Base-by-base conservation (phyloP, 1,140 invertebrate genomes). In the Orius insidiosus region DNA sequence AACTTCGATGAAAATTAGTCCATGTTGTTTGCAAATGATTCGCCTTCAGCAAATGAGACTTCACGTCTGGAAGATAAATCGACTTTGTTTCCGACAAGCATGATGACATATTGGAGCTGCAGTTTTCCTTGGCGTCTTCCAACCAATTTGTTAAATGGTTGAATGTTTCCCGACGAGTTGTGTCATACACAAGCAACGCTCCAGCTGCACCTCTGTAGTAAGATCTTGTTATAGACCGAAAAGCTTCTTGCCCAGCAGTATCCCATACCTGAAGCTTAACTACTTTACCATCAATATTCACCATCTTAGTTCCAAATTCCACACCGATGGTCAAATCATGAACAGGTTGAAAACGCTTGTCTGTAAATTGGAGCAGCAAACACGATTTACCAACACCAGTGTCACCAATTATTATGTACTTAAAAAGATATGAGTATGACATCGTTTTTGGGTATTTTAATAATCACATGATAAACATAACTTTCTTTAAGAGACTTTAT, bases 371-470 rank as follows among this genome's bases (percentile, higher is more conserved):
- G 33, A 99, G 74, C 42, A 99, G 70, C 30, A 99, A 75, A 71
- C 96, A 99, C 56, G 94, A 98, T 65, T 98, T 98, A 45, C 93
- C 93, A 48, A 98, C 93, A 67, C 93, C 93, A 71, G 94, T 97
- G 67, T 98, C 94, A 48, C 94, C 95, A 65, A 98, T 98, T 58
- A 98, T 98, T 59, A 98, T 98, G 67, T 98, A 98, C 73, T 98
- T 98, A 68, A 98, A 98, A 54, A 99, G 75, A 72, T 98, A 98
- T 40, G 94, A 90, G 76, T 99, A 99, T 53, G 94, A 94, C 94
- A 98, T 98, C 3, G 3, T 43, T n/a, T 14, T n/a, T n/a, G n/a
- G n/a, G n/a, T n/a, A n/a, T n/a, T n/a, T n/a, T n/a, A n/a, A n/a
- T 11, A 43, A 34, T 16, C 45, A 46, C 24, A 24, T 24, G 24